These are phyloP conservation scores for Diabrotica virgifera DNA, from an alignment of 1,140 invertebrate genomes.

Conservation along the genomic window DNA sequence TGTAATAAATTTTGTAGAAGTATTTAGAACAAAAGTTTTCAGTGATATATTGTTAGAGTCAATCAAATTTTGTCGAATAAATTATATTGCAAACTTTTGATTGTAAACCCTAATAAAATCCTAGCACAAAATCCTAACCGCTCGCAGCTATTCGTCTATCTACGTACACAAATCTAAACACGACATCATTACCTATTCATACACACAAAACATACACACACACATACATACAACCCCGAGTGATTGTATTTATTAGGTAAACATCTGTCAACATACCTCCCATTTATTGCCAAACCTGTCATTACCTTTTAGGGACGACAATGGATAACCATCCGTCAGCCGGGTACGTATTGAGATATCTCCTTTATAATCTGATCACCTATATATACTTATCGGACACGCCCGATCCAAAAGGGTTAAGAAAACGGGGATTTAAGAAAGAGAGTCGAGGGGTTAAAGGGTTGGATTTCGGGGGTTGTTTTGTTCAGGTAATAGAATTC, in stretches of 20 bases:
- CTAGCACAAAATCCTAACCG: no score
- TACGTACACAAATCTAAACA: no score
- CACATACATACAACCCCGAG: background rate
- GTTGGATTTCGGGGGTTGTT: conserved; percentile 1
- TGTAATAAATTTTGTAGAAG: no score
- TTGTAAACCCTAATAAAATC: no score
- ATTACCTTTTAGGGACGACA: conserved; percentile 25
- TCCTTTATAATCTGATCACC: conserved; percentile 7
- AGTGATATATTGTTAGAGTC: no score
- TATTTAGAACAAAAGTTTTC: no score
- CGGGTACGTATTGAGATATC: conserved; percentile 8
- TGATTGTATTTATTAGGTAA: conserved; percentile 19
- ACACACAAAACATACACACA: conserved; percentile 4
- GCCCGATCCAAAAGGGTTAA: conserved; percentile 5
- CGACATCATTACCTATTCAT: background rate
- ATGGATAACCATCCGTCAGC: conserved; percentile 17
- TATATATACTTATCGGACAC: conserved; percentile 11
- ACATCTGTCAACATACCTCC: conserved; percentile 34
- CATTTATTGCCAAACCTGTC: conserved; percentile 26
- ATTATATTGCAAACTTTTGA: no score
- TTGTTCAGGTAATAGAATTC: conserved; percentile 1
- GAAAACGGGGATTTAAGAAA: background rate
- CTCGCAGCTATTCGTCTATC: no score
- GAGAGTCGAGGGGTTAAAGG: background rate
- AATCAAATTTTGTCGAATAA: no score